phyloP scores from a whole-genome alignment of 2,113 vertebrate species.

The Eclectus roratus region DNA sequence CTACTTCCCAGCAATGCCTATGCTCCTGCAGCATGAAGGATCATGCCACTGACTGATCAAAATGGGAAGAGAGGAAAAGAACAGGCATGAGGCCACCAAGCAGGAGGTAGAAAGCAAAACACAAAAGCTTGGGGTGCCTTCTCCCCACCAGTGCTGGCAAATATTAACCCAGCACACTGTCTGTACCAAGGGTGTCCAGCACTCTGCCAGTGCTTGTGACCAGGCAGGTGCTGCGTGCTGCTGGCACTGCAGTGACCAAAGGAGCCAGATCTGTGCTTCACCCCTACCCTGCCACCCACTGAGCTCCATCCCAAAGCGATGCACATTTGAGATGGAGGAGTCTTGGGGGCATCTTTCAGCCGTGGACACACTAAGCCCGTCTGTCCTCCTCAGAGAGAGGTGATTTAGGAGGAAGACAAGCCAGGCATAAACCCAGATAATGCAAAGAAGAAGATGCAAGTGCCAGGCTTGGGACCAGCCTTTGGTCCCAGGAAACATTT shows the following conservation, averaged over 20 bases:
- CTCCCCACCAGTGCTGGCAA: not conserved
- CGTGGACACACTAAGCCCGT: not conserved
- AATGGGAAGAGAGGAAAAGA: not conserved
- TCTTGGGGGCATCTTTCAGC: not conserved
- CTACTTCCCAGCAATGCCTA: not conserved
- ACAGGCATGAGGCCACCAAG: not conserved
- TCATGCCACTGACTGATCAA: rapidly evolving
- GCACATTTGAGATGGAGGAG: not conserved
- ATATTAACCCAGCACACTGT: not conserved
- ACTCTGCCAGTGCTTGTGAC: not conserved
- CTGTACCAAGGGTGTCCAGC: not conserved
- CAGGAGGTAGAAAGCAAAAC: not conserved
- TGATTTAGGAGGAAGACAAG: not conserved
- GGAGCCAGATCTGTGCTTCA: rapidly evolving
- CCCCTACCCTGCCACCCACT: not conserved
- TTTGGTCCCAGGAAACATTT: not conserved
- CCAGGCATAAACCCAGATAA: not conserved
- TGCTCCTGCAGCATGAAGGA: rapidly evolving
- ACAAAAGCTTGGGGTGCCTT: not conserved
- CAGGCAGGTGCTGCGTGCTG: not conserved
- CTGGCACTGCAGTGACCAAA: not conserved
- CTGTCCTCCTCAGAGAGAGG: not conserved
- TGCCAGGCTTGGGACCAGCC: not conserved
- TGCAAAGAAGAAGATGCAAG: not conserved
- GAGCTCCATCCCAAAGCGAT: not conserved